phyloP scores from a whole-genome alignment of 2,797 vertebrate genomes.

The Poeciliopsis infans region DNA sequence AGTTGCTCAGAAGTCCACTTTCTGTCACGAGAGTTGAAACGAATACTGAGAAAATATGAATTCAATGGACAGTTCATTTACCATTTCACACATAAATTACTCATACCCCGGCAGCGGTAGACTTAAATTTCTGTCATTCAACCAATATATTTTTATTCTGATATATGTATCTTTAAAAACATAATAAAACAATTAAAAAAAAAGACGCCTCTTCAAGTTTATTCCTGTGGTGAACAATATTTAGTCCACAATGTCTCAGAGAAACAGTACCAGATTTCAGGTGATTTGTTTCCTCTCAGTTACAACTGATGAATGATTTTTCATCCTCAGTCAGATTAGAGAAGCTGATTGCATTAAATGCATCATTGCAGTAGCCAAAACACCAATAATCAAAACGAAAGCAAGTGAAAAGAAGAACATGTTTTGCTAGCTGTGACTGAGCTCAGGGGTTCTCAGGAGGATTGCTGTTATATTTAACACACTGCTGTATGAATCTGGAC shows the following conservation, averaged over 20 bases:
- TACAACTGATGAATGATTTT: not conserved
- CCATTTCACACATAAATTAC: not conserved
- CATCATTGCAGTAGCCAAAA: not conserved
- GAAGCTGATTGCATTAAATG: not conserved
- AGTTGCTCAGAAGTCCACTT: not conserved
- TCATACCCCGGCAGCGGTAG: not conserved
- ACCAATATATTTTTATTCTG: not conserved
- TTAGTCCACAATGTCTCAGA: not conserved
- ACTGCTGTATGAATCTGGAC: not conserved
- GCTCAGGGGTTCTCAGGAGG: not conserved
- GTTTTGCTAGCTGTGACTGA: not conserved
- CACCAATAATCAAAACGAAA: not conserved
- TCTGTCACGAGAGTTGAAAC: not conserved
- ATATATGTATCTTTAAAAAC: not conserved
- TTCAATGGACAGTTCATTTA: not conserved
- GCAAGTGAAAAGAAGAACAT: not conserved
- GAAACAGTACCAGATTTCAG: not conserved
- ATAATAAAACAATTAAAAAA: not conserved
- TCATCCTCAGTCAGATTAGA: not conserved
- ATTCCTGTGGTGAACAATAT: not conserved
- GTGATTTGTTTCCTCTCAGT: not conserved
- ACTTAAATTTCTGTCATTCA: not conserved
- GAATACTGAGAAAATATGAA: not conserved
- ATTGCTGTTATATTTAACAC: not conserved
- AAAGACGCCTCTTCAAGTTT: too few relatives aligned